Conservation (phyloP, 2,888 invertebrate genomes). For the Trichopoda pennipes region DNA sequence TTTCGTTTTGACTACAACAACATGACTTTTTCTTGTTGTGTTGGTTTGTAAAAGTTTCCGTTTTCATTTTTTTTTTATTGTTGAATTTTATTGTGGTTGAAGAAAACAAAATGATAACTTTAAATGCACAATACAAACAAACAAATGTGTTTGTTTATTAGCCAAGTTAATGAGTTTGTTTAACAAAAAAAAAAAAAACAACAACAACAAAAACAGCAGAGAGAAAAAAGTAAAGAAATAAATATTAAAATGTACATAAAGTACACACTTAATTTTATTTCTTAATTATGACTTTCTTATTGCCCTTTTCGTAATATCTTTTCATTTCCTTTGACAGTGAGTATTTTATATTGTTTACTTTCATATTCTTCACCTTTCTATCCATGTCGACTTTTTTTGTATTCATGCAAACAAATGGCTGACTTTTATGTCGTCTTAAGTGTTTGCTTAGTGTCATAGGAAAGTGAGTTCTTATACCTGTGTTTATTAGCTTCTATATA, state of each 20-base stretch:
- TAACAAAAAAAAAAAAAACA: constrained; percentile 11
- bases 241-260: constrained; percentile 42
- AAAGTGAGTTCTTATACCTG: not conserved
- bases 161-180: constrained; percentile 65
- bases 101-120: not conserved
- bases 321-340: constrained; percentile 51
- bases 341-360: constrained; percentile 28
- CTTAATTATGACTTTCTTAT: constrained; percentile 64
- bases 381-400: not conserved
- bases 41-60: constrained; percentile 22
- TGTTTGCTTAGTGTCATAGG: constrained; percentile 38
- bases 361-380: not conserved
- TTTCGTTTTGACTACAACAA: constrained; percentile 23
- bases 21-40: not conserved
- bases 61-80: constrained; percentile 18
- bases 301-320: constrained; percentile 41
- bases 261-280: constrained; percentile 64
- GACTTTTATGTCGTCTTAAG: constrained; percentile 33
- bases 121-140: constrained; percentile 12
- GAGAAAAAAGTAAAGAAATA: constrained; percentile 6
- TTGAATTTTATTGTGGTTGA: constrained; percentile 10
- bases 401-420: not conserved
- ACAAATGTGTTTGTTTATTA: constrained; percentile 46
- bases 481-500: not conserved
- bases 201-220: not conserved